Percentiles rank a stretch among this genome's conserved stretches.
Evolutionary conservation across 1,140 invertebrate genomes (phyloP).

Genomic region (Temnothorax curvispinosus): DNA sequence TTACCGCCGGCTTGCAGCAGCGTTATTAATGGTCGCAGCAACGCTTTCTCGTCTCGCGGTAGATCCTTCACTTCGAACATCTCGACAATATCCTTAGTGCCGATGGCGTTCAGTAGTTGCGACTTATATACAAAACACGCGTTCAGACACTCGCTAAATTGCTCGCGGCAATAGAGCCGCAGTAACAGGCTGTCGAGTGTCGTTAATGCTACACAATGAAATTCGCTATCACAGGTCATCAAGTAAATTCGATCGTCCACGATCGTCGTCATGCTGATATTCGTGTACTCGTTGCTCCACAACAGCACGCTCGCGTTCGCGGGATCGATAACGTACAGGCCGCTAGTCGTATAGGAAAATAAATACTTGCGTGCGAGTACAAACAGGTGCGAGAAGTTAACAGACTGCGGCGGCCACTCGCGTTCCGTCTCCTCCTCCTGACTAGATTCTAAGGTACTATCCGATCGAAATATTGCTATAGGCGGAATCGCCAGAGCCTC

Average conservation of each 20-base stretch:
- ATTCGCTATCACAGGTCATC: constrained; percentile 81
- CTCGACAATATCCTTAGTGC: constrained; percentile 37
- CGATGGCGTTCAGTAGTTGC: constrained; percentile 68
- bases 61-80: constrained; percentile 55
- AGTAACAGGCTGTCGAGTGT: constrained; percentile 78
- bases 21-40: constrained; percentile 76
- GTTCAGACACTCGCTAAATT: constrained; percentile 78
- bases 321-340: constrained; percentile 91
- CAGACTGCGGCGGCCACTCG: constrained; percentile 85
- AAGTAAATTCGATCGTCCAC: constrained; percentile 85
- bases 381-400: constrained; percentile 90
- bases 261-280: constrained; percentile 87
- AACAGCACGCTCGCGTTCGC: constrained; percentile 87
- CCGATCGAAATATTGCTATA: constrained; percentile 83
- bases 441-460: constrained; percentile 74
- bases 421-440: constrained; percentile 67
- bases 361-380: constrained; percentile 88
- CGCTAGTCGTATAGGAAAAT: constrained; percentile 89
- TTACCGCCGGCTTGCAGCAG: constrained; percentile 73
- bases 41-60: constrained; percentile 33
- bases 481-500: constrained; percentile 88
- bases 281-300: constrained; percentile 87
- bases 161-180: constrained; percentile 77
- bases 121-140: constrained; percentile 72
- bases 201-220: constrained; percentile 84